Evolutionary conservation across 2,888 invertebrate species (phyloP).

Genomic region (Baccha elongata): DNA sequence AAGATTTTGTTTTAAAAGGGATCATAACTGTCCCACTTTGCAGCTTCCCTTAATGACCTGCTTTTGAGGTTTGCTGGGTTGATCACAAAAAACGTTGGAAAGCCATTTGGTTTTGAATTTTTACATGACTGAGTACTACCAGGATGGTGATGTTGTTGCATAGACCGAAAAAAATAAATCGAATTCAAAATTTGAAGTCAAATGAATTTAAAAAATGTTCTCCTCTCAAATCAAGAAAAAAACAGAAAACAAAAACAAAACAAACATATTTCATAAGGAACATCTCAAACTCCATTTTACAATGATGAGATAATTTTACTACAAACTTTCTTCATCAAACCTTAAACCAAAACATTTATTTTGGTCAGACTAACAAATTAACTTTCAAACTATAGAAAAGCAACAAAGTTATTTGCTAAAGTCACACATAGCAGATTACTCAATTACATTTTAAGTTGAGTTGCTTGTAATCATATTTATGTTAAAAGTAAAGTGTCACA

Average conservation of each 20-base stretch:
- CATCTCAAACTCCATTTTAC: background rate
- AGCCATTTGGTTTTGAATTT: too few relatives aligned
- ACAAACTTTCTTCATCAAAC: background rate
- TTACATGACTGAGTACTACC: too few relatives aligned
- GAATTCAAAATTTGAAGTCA: too few relatives aligned
- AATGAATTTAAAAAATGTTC: too few relatives aligned
- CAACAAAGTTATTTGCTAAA: conserved; percentile 27
- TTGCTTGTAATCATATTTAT: conserved; percentile 28
- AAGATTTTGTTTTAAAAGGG: too few relatives aligned
- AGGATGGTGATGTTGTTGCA: too few relatives aligned
- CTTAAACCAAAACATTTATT: conserved; percentile 6
- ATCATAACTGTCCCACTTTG: too few relatives aligned
- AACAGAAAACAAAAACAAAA: too few relatives aligned
- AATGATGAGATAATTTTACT: background rate
- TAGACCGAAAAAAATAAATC: too few relatives aligned
- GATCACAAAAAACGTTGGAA: too few relatives aligned
- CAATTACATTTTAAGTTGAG: conserved; percentile 33
- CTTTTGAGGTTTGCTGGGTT: too few relatives aligned
- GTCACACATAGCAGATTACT: conserved; percentile 51
- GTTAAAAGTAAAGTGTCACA: conserved; percentile 1
- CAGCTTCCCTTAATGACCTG: too few relatives aligned
- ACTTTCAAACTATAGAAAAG: conserved; percentile 20
- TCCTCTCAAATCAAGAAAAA: background rate
- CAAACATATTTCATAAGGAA: background rate
- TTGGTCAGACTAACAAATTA: background rate